phyloP scores from a whole-genome alignment of 92 coral and sea anemone genomes.

The Heliopora coerulea region DNA sequence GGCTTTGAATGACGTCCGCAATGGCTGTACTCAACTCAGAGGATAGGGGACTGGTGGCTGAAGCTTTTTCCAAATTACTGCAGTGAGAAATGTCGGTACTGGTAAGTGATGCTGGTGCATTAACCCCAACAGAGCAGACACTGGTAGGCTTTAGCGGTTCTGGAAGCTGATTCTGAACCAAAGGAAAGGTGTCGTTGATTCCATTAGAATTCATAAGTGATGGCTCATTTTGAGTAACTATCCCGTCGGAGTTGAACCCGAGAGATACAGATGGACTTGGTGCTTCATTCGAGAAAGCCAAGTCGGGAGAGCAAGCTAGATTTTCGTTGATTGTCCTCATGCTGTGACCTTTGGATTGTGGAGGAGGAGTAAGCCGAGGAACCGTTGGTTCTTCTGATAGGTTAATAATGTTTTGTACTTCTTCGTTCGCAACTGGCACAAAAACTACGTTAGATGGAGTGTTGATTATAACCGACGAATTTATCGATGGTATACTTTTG shows the following conservation, averaged over 20 bases:
- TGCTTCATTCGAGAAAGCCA: constrained; percentile 5
- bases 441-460: not conserved
- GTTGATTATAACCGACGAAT: not conserved
- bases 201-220: constrained; percentile 19
- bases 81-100: not conserved
- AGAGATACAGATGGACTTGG: not conserved
- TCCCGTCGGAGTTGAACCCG: not conserved
- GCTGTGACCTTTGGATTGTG: not conserved
- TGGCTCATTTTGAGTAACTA: constrained; percentile 4
- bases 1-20: constrained; percentile 43
- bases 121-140: constrained; percentile 7
- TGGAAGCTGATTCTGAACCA: constrained; percentile 21
- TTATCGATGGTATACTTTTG: not conserved
- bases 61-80: not conserved
- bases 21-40: constrained; percentile 40
- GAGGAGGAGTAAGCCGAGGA: not conserved
- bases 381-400: not conserved
- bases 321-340: not conserved
- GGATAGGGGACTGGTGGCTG: constrained; percentile 28
- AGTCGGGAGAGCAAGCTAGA: not conserved
- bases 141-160: constrained; percentile 23
- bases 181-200: not conserved
- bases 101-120: not conserved
- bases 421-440: not conserved
- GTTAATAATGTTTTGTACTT: not conserved